These are phyloP conservation scores for pig (Sus scrofa) DNA, from an alignment of 2,113 vertebrate genomes.

Conservation along the genomic window DNA sequence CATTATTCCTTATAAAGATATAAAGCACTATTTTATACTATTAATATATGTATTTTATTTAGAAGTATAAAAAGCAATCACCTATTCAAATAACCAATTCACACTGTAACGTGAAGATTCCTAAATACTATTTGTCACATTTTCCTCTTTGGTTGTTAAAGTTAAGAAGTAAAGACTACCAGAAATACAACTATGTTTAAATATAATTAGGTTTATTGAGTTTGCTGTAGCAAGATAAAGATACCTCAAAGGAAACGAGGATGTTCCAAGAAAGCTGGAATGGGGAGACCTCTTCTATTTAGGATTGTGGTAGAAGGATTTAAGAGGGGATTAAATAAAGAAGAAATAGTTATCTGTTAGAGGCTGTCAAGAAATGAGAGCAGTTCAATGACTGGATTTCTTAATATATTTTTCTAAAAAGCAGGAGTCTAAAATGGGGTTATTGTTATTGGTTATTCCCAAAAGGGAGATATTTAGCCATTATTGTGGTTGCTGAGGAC, in stretches of 20 bases:
- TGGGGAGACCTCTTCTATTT: neutral
- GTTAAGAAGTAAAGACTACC: neutral
- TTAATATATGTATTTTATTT: neutral
- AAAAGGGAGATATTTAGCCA: neutral
- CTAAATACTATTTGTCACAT: neutral
- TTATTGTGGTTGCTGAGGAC: fast-evolving
- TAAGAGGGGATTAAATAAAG: neutral
- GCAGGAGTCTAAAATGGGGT: neutral
- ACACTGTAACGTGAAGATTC: neutral
- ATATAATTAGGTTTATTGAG: neutral
- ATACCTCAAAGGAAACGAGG: neutral
- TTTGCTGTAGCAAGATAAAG: neutral
- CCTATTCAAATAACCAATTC: neutral
- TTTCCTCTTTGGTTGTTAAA: neutral
- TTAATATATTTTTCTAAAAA: neutral
- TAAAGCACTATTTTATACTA: neutral
- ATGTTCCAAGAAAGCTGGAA: neutral
- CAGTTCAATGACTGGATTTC: neutral
- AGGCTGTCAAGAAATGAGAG: neutral
- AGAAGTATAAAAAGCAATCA: neutral
- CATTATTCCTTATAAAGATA: neutral
- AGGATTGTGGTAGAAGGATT: neutral
- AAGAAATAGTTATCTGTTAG: neutral
- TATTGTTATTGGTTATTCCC: neutral
- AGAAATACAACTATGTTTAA: neutral